Evolutionary conservation across 2,888 invertebrate genomes (phyloP), one percentile per base, ranked within the genome.

Genomic region (Phortica magna): DNA sequence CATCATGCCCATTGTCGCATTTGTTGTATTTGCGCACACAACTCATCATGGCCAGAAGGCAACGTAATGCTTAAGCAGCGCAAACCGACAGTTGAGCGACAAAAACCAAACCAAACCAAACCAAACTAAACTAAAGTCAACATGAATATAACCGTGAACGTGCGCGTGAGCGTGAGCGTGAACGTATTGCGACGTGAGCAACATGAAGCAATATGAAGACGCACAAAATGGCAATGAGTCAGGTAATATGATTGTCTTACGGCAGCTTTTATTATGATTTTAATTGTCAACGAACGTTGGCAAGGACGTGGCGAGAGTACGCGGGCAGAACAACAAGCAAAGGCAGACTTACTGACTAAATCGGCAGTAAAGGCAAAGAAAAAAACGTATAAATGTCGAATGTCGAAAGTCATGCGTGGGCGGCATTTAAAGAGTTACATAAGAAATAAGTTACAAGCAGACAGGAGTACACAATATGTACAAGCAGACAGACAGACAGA

Each of bases 211-310:
- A 22, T 4, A 19, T 61, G n/a, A 22, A 22, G 61, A n/a, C 61
- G 22, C 61, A 61, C 17, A 61, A 22, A 17, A 65, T 53, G 64
- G 53, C 12, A 71, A 57, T 48, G 74, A 53, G 57, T 68, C 65
- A 64, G 77, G 43, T 72, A 74, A 55, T 74, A 78, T 80, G 78
- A 76, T 80, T 83, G 82, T 78, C 79, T 81, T 78, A 70, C 76
- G 79, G 76, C 77, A 77, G 79, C 80, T 78, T 84, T 80, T 80
- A 82, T 84, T 76, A 83, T 77, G 79, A 78, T 77, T 82, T 82
- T 80, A 83, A 82, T 81, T 81, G 70, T 71, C 55, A 71, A 31
- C 70, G 53, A 48, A 48, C 22, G 48, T 42, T 70, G 53, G 14
- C 10, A n/a, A 70, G 7, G 79, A 10, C 39, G 14, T 31, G 48